Conservation (phyloP, 2,888 invertebrate species). For the Eutolmus rufibarbis region DNA sequence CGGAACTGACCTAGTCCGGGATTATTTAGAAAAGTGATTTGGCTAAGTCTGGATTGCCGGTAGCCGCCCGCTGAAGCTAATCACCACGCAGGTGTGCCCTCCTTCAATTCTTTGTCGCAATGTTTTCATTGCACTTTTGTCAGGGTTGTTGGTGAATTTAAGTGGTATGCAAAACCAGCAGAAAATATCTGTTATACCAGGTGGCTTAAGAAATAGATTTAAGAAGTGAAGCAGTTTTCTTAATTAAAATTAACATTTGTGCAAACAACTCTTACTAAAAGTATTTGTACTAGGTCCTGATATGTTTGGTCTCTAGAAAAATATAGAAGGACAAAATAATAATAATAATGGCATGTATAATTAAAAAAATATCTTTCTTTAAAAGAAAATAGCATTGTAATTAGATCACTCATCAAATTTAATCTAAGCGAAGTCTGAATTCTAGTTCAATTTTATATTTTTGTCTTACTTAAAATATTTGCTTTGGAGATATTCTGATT, state of each 20-base stretch:
- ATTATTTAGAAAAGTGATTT: constrained; percentile 31
- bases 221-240: background rate
- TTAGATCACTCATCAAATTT: too few relatives aligned
- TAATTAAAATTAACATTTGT: background rate
- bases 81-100: background rate
- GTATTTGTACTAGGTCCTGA: background rate
- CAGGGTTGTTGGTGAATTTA: background rate
- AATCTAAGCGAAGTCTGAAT: too few relatives aligned
- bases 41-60: background rate
- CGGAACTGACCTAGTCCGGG: background rate
- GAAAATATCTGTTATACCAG: background rate
- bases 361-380: too few relatives aligned
- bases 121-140: background rate
- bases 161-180: background rate
- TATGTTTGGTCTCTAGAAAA: background rate
- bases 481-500: too few relatives aligned
- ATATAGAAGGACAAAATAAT: background rate
- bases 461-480: too few relatives aligned
- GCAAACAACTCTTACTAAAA: background rate
- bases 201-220: background rate
- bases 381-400: too few relatives aligned
- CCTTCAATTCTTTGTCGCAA: background rate
- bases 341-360: background rate
- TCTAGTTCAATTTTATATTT: too few relatives aligned
- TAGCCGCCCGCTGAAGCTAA: background rate